Conservation (phyloP, 2,888 invertebrate genomes). For the Choreutis nemorana region DNA sequence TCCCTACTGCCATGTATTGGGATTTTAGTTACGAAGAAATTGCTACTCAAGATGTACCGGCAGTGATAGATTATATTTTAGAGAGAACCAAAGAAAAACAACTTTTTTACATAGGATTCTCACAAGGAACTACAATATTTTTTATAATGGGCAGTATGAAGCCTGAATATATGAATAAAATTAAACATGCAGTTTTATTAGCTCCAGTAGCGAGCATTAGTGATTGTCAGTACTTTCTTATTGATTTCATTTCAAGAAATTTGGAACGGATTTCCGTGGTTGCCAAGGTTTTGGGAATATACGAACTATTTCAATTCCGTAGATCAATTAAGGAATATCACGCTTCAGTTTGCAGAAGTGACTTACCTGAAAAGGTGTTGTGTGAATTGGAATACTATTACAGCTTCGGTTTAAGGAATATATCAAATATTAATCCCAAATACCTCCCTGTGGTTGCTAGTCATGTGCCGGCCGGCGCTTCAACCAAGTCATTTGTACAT, state of each 20-base stretch:
- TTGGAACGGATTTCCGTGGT: slow-evolving; percentile 19
- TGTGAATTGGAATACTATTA: slow-evolving; percentile 36
- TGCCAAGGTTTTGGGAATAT: slow-evolving; percentile 25
- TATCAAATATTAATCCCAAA: slow-evolving; percentile 27
- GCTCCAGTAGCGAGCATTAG: slow-evolving; percentile 45
- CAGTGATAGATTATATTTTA: slow-evolving; percentile 40
- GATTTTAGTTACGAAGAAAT: slow-evolving; percentile 51
- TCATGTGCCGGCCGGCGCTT: slow-evolving; percentile 43
- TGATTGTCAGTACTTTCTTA: slow-evolving; percentile 28
- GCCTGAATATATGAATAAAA: slow-evolving; percentile 42
- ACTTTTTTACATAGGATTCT: slow-evolving; percentile 47
- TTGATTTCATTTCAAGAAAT: slow-evolving; percentile 26
- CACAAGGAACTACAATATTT: slow-evolving; percentile 48
- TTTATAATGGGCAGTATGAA: slow-evolving; percentile 39
- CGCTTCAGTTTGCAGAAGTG: slow-evolving; percentile 26
- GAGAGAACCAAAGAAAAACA: slow-evolving; percentile 21
- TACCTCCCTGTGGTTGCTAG: slow-evolving; percentile 36
- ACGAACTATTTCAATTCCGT: slow-evolving; percentile 38
- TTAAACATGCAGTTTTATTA: slow-evolving; percentile 37
- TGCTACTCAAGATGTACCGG: slow-evolving; percentile 42
- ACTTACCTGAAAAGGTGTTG: slow-evolving; percentile 23
- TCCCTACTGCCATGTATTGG: slow-evolving; percentile 34
- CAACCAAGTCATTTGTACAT: slow-evolving; percentile 37
- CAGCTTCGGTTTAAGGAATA: slow-evolving; percentile 31
- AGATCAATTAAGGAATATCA: no score